Evolutionary conservation across 2,888 invertebrate species (phyloP).

Genomic region (Melanostoma scalare): DNA sequence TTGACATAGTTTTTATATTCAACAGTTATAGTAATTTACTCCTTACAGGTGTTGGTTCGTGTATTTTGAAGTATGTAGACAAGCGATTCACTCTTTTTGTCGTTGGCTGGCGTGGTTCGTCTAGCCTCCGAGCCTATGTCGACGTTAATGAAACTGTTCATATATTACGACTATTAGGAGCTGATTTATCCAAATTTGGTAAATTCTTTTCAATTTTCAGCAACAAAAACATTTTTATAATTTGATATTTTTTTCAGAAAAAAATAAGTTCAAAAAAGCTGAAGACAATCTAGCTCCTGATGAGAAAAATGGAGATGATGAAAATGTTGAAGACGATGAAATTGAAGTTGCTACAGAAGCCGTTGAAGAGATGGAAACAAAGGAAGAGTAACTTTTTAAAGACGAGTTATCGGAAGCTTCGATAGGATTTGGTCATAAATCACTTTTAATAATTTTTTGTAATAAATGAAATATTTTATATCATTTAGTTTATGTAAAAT

Average conservation of each 20-base stretch:
- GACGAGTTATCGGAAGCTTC: not conserved
- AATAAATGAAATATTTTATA: too few species aligned
- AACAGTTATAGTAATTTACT: not conserved
- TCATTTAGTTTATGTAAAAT: too few species aligned
- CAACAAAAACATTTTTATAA: not conserved
- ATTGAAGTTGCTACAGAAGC: conserved; percentile 23
- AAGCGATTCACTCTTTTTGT: conserved; percentile 85
- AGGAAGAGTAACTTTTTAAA: conserved; percentile 27
- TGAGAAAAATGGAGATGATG: conserved; percentile 80
- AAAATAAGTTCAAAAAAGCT: conserved; percentile 86
- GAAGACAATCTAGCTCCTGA: conserved; percentile 78
- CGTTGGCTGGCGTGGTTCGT: conserved; percentile 96
- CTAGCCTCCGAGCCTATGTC: conserved; percentile 93
- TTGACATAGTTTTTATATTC: not conserved
- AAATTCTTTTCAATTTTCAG: conserved; percentile 75
- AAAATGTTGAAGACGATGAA: conserved; percentile 75
- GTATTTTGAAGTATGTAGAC: conserved; percentile 87
- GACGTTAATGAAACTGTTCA: conserved; percentile 93
- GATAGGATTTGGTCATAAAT: conserved; percentile 7
- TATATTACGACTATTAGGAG: conserved; percentile 92
- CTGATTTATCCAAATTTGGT: conserved; percentile 93
- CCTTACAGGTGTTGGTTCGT: conserved; percentile 86
- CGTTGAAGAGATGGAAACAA: conserved; percentile 13
- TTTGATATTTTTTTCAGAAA: conserved; percentile 75
- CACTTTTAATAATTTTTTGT: conserved; percentile 4